phyloP scores from a whole-genome alignment of 2,888 invertebrate genomes.

The Willowsia nigromaculata region DNA sequence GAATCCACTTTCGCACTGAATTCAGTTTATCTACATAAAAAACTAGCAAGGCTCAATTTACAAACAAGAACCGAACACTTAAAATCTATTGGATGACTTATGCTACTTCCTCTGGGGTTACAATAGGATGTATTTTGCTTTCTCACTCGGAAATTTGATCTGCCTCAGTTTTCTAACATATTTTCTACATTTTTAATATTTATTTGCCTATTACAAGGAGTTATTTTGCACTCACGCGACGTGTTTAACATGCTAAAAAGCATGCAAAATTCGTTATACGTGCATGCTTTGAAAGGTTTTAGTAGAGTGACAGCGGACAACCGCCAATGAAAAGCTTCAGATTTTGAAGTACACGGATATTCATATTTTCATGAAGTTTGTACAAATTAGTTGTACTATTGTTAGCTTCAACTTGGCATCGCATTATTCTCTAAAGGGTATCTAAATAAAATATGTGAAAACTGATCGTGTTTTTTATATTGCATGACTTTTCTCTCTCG shows the following conservation, averaged over 20 bases:
- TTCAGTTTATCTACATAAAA: neutral
- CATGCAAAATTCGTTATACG: neutral
- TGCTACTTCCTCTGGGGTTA: neutral
- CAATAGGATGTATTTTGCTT: neutral
- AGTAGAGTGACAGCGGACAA: neutral
- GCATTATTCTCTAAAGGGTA: neutral
- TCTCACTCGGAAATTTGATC: conserved; percentile 3
- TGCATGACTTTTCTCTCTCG: conserved; percentile 27
- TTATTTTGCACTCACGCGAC: neutral
- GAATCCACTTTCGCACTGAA: neutral
- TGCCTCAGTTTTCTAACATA: neutral
- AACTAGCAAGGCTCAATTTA: neutral
- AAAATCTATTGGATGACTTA: neutral
- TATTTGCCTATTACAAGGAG: neutral
- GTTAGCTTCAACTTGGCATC: conserved; percentile 9
- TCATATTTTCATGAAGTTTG: conserved; percentile 5
- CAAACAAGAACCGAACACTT: neutral
- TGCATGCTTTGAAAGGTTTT: neutral
- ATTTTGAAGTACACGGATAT: neutral
- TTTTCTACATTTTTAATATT: neutral
- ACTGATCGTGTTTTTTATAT: conserved; percentile 33
- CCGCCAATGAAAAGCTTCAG: neutral
- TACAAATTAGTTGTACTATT: conserved; percentile 17
- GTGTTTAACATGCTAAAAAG: neutral
- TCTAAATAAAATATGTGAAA: neutral